Evolutionary conservation across 2,113 vertebrate genomes (phyloP).

Genomic region (Connochaetes taurinus): DNA sequence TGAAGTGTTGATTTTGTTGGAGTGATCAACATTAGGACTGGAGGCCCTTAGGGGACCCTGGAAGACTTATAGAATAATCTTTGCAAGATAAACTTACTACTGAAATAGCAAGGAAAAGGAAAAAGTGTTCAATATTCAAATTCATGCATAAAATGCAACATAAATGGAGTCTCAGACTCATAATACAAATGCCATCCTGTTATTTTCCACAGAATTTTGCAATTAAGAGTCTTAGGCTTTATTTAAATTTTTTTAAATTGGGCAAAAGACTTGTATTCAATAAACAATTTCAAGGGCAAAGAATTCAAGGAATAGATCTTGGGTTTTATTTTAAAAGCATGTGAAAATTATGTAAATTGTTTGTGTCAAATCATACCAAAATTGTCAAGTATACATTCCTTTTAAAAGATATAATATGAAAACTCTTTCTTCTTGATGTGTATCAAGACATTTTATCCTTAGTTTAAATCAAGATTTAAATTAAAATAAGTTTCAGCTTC

Average conservation of each 20-base stretch:
- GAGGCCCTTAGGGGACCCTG: neutral
- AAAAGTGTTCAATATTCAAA: neutral
- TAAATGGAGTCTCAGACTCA: neutral
- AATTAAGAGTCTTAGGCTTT: neutral
- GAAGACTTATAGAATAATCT: neutral
- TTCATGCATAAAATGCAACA: neutral
- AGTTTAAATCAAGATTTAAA: conserved; percentile 17
- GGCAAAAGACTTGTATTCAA: neutral
- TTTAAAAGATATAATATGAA: neutral
- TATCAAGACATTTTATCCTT: neutral
- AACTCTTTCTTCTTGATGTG: neutral
- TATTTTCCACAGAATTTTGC: neutral
- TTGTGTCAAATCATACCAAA: neutral
- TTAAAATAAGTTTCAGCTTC: neutral
- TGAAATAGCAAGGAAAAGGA: neutral
- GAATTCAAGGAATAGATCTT: neutral
- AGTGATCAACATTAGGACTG: neutral
- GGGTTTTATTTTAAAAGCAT: neutral
- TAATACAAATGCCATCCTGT: neutral
- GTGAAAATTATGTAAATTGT: neutral
- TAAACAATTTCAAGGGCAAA: neutral
- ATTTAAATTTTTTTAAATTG: neutral
- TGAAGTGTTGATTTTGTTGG: neutral
- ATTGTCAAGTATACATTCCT: neutral
- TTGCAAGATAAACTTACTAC: neutral